Percentiles rank a stretch among this genome's conserved stretches.
These are phyloP conservation scores for Xylophagus ater DNA, from an alignment of 2,888 invertebrate species.

Conservation along the genomic window DNA sequence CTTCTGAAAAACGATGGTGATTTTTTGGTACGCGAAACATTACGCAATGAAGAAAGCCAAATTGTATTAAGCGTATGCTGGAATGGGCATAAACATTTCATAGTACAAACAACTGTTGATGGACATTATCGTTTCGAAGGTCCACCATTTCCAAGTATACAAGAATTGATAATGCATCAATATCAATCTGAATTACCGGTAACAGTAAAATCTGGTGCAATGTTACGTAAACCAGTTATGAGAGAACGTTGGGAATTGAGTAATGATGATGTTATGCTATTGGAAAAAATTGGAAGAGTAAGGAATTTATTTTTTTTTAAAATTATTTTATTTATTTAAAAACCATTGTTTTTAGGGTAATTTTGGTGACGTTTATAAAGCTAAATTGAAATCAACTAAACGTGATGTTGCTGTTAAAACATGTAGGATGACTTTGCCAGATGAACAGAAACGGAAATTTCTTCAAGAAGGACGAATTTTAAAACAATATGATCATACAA, in stretches of 20 bases:
- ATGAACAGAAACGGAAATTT: conserved; percentile 89
- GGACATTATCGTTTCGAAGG: conserved; percentile 91
- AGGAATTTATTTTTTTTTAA: conserved; percentile 27
- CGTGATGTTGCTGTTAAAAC: conserved; percentile 93
- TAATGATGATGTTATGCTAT: conserved; percentile 83
- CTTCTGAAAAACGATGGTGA: conserved; percentile 86
- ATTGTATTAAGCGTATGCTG: conserved; percentile 90
- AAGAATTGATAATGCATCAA: conserved; percentile 84
- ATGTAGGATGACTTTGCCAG: conserved; percentile 84
- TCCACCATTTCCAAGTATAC: conserved; percentile 83
- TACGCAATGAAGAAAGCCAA: conserved; percentile 81
- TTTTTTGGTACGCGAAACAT: conserved; percentile 87
- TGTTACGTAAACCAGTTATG: conserved; percentile 73
- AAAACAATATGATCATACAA: conserved; percentile 94
- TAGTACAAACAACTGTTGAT: conserved; percentile 88
- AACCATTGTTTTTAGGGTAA: conserved; percentile 59
- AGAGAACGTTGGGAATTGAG: conserved; percentile 92
- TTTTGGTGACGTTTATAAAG: conserved; percentile 95
- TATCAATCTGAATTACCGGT: conserved; percentile 76
- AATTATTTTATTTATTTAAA: conserved; percentile 3
- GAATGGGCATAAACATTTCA: conserved; percentile 95
- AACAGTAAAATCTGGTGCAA: conserved; percentile 83
- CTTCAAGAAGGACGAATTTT: conserved; percentile 89
- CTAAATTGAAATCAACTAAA: conserved; percentile 67
- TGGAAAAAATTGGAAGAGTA: conserved; percentile 91